Evolutionary conservation across 2,888 invertebrate species (phyloP), one percentile per base, ranked within the genome.

Genomic region (Lydus trimaculatus): DNA sequence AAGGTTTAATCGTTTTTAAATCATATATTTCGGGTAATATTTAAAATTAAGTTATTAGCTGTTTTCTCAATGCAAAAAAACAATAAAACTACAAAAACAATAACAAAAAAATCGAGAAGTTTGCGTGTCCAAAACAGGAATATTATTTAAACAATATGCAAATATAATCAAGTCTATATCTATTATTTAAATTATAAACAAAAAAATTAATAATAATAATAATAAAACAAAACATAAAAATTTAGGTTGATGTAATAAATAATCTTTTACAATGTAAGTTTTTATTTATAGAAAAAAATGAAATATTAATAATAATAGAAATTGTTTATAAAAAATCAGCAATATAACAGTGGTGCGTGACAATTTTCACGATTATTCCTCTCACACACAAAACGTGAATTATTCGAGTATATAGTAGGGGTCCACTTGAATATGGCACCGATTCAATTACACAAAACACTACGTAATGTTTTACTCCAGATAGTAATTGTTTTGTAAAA

Each of bases 1-100:
- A 69, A 72, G 66, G 67, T 69, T 74, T 78, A 76, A 79, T 79
- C 75, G 75, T 69, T 76, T 79, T 79, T 78, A 79, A 79, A 79
- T 79, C 76, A 76, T 75, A 74, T 72, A 69, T 64, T 67, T 72
- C 58, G 65, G 65, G 9, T 48, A 67, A 64, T 36, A 15, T 15
- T 25, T 11, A 61, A 64, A 70, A 69, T 70, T 36, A 52, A 70
- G 67, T 70, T 67, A 70, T 70, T 60, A 70, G 64, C 33, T 8
- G 25, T 48, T 39, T 25, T 17, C 31, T 4, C 11, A 4, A 1
- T 13, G 13, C 25, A 52, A n/a, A 43, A n/a, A 52, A 31, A 43
- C 17, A 48, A 17, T 23, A 2, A 43, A 28, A 63, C 56, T 25
- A 11, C 11, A 20, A 25, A 60, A 17, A 59, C 61, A 65, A 65